Conservation (phyloP, 2,888 invertebrate species). For the Bruchidius siliquastri region DNA sequence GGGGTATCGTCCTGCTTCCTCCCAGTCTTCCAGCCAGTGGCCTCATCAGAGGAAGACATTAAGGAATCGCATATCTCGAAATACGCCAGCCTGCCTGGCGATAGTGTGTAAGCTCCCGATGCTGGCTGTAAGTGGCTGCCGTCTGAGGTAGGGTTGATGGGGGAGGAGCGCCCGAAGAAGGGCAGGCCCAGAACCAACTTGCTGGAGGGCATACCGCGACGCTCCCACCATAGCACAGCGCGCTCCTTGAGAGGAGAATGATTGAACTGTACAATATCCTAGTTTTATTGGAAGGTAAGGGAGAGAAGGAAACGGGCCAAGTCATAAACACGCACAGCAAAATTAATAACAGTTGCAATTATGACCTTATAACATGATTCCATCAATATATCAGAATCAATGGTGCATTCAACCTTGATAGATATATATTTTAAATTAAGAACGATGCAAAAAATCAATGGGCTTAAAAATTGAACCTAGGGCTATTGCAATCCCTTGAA, state of each 20-base stretch:
- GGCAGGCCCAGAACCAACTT: conserved; percentile 71
- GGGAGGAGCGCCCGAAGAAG: conserved; percentile 68
- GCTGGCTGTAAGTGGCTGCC: conserved; percentile 59
- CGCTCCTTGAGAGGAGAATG: conserved; percentile 52
- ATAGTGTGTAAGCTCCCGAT: conserved; percentile 66
- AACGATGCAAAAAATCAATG: no score
- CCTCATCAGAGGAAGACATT: conserved; percentile 28
- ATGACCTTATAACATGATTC: no score
- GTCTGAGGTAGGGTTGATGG: conserved; percentile 52
- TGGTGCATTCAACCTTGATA: no score
- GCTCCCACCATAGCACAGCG: conserved; percentile 62
- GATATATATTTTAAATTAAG: no score
- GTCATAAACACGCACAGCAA: no score
- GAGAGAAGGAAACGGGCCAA: no score
- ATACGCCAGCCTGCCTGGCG: conserved; percentile 64
- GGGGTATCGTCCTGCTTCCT: conserved; percentile 55
- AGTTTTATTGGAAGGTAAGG: no score
- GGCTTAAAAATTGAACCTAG: no score
- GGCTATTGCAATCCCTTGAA: no score
- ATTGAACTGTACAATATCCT: no score
- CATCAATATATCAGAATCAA: no score
- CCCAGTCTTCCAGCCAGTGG: conserved; percentile 27
- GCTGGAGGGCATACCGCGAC: conserved; percentile 59
- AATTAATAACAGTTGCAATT: no score
- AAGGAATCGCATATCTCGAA: conserved; percentile 60